Evolutionary conservation across 2,113 vertebrate genomes (phyloP).

Genomic region (Aspiorhynchus laticeps): DNA sequence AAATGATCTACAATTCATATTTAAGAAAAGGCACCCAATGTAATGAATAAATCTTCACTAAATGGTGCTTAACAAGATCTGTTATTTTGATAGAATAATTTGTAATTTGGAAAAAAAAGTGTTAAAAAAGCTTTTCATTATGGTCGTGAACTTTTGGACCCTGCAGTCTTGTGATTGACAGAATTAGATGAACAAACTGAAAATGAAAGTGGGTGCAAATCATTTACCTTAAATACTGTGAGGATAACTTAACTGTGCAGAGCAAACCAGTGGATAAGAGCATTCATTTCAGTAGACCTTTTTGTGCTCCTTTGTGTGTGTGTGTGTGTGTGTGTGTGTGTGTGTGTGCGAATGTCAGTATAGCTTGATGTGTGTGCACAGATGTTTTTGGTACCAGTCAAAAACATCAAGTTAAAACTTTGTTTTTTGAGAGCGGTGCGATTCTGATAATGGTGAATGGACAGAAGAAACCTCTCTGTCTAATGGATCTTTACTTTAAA

Average conservation of each 20-base stretch:
- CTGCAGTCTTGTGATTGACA: background rate
- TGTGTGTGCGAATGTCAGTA: slow-evolving; percentile 15
- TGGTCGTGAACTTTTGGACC: background rate
- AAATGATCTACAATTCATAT: background rate
- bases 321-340: slow-evolving; percentile 5
- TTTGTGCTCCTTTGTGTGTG: background rate
- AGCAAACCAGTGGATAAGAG: background rate
- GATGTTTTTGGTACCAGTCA: slow-evolving; percentile 10
- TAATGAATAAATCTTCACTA: background rate
- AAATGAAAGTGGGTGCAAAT: background rate
- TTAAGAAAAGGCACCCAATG: background rate
- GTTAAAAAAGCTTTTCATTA: background rate
- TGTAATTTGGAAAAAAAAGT: no score
- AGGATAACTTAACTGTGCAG: background rate
- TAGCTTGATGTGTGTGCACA: background rate
- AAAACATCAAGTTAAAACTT: slow-evolving; percentile 39
- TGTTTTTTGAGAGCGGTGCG: slow-evolving; percentile 30
- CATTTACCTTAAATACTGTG: background rate
- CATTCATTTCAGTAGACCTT: background rate
- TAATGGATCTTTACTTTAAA: slow-evolving; percentile 42
- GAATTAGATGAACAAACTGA: background rate
- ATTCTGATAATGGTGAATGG: slow-evolving; percentile 52
- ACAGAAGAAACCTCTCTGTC: slow-evolving; percentile 45
- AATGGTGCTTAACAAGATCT: background rate
- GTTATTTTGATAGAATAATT: background rate